Conservation (phyloP, 1,140 invertebrate genomes). For the Caenorhabditis briggsae region DNA sequence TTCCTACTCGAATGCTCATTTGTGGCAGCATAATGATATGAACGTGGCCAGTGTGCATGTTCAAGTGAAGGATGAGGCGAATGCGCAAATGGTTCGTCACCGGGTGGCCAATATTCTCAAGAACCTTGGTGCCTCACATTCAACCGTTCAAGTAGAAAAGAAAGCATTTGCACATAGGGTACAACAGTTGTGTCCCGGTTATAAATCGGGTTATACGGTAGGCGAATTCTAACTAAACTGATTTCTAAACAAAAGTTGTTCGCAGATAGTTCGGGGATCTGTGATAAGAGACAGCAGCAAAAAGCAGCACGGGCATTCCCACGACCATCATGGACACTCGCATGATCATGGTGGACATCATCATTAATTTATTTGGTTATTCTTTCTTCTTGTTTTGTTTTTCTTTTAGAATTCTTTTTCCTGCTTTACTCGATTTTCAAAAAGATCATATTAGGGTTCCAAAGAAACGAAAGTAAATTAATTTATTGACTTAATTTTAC, state of each 20-base stretch:
- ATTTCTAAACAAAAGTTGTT: background rate
- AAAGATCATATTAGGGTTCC: background rate
- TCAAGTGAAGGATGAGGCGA: constrained; percentile 68
- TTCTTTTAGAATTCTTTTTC: background rate
- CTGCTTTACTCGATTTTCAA: constrained; percentile 12
- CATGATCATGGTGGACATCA: constrained; percentile 61
- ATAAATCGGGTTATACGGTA: constrained; percentile 57
- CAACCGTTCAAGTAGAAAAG: constrained; percentile 68
- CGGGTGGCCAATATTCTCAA: constrained; percentile 62
- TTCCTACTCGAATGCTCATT: constrained; percentile 70
- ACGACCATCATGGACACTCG: constrained; percentile 62
- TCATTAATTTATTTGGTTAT: constrained; percentile 49
- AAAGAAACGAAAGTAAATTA: background rate
- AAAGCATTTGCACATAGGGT: constrained; percentile 61
- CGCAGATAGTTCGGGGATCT: constrained; percentile 53
- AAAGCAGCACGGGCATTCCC: constrained; percentile 45
- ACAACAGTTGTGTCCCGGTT: constrained; percentile 59
- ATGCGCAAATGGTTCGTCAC: constrained; percentile 69
- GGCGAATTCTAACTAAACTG: background rate
- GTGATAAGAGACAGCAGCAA: constrained; percentile 35
- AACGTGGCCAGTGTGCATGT: constrained; percentile 73
- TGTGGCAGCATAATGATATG: constrained; percentile 75
- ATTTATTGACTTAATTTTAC: background rate
- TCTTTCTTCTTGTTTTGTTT: constrained; percentile 23
- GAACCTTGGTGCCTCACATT: constrained; percentile 59